Conservation (phyloP, 2,888 invertebrate species). For the Hirtodrosophila duncani region DNA sequence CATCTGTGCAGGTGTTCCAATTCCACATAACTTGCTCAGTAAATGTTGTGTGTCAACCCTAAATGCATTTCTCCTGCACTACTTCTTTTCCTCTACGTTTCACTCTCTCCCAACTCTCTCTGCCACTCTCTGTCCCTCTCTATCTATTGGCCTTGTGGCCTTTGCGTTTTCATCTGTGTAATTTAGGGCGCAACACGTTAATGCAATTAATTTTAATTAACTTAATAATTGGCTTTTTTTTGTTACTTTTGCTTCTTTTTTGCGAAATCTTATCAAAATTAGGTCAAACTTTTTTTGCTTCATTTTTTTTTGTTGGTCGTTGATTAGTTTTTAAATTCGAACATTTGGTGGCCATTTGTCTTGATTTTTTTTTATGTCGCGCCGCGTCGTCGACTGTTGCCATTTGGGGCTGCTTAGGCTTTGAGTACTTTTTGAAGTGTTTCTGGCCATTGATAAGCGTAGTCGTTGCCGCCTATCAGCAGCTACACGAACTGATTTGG, state of each 20-base stretch:
- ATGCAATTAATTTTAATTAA: constrained; percentile 44
- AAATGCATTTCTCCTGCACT: no score
- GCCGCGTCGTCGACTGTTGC: constrained; percentile 9
- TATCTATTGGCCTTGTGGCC: background rate
- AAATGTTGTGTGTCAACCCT: no score
- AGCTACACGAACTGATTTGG: no score
- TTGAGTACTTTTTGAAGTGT: no score
- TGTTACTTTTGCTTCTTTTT: constrained; percentile 12
- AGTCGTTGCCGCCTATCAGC: no score
- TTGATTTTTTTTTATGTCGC: no score
- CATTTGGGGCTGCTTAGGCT: background rate
- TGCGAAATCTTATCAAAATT: constrained; percentile 49
- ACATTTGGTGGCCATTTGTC: constrained; percentile 18
- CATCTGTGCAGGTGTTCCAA: no score
- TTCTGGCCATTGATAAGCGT: no score
- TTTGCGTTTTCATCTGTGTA: no score
- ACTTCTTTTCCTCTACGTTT: background rate
- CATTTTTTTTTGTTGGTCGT: no score
- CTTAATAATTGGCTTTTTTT: constrained; percentile 20
- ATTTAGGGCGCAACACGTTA: no score
- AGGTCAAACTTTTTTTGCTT: constrained; percentile 48
- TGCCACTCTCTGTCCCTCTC: background rate
- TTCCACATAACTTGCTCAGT: no score
- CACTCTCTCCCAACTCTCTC: background rate
- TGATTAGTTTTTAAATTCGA: constrained; percentile 49